Evolutionary conservation across 1,140 invertebrate species (phyloP).

Genomic region (Cheumatopsyche charites): DNA sequence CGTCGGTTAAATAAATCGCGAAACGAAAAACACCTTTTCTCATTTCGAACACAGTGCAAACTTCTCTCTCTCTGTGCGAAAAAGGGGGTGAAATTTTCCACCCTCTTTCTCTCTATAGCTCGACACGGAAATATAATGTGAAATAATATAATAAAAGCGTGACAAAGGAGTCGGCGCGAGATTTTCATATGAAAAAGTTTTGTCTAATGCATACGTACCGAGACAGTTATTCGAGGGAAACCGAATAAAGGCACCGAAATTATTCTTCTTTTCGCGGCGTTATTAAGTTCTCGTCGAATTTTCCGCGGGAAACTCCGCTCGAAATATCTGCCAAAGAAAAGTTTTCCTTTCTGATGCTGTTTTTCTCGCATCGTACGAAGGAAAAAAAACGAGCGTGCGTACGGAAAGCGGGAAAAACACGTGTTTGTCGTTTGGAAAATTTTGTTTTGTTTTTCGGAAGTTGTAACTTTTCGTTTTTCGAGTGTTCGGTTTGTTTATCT

Average conservation of each 20-base stretch:
- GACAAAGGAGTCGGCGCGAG: conserved; percentile 13
- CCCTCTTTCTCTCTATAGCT: too few species aligned
- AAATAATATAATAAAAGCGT: conserved; percentile 14
- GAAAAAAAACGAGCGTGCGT: neutral
- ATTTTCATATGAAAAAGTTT: conserved; percentile 33
- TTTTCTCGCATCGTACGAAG: neutral
- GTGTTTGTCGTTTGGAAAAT: neutral
- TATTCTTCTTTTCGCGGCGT: conserved; percentile 6
- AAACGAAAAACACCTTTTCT: conserved; percentile 18
- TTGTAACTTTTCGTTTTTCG: too few species aligned
- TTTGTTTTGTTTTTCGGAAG: neutral
- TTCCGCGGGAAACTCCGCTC: neutral
- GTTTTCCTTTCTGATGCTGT: neutral
- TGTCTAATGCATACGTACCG: conserved; percentile 23
- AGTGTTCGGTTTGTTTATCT: too few species aligned
- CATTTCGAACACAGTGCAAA: neutral
- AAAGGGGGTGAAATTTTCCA: neutral
- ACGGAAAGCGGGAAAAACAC: too few species aligned
- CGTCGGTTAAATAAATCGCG: neutral
- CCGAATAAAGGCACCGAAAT: conserved; percentile 21
- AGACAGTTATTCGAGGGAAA: conserved; percentile 9
- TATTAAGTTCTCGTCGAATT: conserved; percentile 25
- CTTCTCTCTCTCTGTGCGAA: neutral
- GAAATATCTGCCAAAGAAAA: neutral
- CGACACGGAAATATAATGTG: neutral